Percentiles rank a stretch among this genome's conserved stretches.
Conservation (phyloP, 2,797 vertebrate species). For the Alcedo atthis region DNA sequence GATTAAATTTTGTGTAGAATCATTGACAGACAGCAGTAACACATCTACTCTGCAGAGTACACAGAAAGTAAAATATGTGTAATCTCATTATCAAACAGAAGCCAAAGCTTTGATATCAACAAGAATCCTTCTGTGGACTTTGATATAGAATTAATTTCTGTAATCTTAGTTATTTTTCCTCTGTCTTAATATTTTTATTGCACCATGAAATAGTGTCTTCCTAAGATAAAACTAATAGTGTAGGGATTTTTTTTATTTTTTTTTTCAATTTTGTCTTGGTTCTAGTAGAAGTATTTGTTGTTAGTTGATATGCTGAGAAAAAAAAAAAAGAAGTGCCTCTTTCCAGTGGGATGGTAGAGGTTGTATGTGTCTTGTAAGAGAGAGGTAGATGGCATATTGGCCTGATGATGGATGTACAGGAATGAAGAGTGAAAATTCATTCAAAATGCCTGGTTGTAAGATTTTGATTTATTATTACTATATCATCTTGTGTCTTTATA, state of each 20-base stretch:
- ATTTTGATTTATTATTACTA: not conserved
- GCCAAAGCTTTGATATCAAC: constrained; percentile 44
- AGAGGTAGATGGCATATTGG: not conserved
- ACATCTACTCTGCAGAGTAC: not conserved
- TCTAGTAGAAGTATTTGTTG: not conserved
- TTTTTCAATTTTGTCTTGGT: not conserved
- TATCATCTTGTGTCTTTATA: constrained; percentile 11
- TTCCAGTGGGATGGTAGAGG: not conserved
- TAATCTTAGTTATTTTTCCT: constrained; percentile 52
- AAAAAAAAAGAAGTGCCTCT: not conserved
- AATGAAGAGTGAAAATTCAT: not conserved
- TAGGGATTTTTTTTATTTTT: not conserved
- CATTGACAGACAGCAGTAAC: not conserved
- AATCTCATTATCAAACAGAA: constrained; percentile 50
- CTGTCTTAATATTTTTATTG: not conserved
- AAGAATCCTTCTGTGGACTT: constrained; percentile 5
- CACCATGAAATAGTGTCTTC: not conserved
- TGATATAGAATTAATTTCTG: constrained; percentile 43
- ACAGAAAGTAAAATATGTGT: constrained; percentile 13
- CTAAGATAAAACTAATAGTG: not conserved
- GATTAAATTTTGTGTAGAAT: not conserved
- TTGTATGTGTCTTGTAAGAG: not conserved
- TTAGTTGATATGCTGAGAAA: not conserved
- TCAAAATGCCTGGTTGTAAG: not conserved
- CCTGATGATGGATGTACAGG: not conserved